Percentiles rank a stretch among this genome's conserved stretches.
These are phyloP conservation scores for Ctenicera cuprea DNA, from an alignment of 2,888 invertebrate genomes.

Conservation along the genomic window DNA sequence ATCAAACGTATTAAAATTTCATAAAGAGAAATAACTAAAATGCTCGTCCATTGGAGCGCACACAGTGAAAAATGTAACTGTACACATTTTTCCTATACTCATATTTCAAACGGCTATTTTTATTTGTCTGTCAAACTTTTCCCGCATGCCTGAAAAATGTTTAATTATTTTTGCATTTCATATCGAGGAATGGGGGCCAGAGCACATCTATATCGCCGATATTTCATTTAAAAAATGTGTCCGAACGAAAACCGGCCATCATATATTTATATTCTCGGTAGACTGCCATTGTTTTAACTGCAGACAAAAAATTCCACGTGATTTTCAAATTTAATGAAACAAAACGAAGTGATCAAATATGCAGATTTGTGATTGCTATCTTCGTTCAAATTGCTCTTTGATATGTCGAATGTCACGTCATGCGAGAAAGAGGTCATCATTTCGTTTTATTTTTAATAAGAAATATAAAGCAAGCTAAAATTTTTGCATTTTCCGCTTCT, in stretches of 20 bases:
- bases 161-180: slow-evolving; percentile 74
- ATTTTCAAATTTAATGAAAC: slow-evolving; percentile 73
- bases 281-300: slow-evolving; percentile 70
- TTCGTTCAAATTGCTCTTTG: slow-evolving; percentile 16
- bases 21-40: slow-evolving; percentile 66
- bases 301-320: slow-evolving; percentile 71
- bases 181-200: slow-evolving; percentile 70
- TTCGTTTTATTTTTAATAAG: too few species aligned
- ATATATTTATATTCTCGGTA: slow-evolving; percentile 73
- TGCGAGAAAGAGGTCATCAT: too few species aligned
- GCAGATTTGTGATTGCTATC: slow-evolving; percentile 67
- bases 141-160: slow-evolving; percentile 74
- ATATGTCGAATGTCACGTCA: background rate
- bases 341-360: slow-evolving; percentile 68
- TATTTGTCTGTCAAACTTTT: slow-evolving; percentile 74
- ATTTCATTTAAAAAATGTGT: slow-evolving; percentile 73
- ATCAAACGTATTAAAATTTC: slow-evolving; percentile 69
- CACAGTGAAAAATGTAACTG: slow-evolving; percentile 61
- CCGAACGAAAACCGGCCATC: slow-evolving; percentile 71
- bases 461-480: too few species aligned
- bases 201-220: slow-evolving; percentile 72
- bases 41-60: slow-evolving; percentile 61
- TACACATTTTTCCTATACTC: slow-evolving; percentile 69
- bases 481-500: too few species aligned
- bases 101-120: slow-evolving; percentile 74